Percentiles rank a stretch among this genome's conserved stretches.
Conservation (phyloP, 2,888 invertebrate genomes). For the Aphidius colemani region DNA sequence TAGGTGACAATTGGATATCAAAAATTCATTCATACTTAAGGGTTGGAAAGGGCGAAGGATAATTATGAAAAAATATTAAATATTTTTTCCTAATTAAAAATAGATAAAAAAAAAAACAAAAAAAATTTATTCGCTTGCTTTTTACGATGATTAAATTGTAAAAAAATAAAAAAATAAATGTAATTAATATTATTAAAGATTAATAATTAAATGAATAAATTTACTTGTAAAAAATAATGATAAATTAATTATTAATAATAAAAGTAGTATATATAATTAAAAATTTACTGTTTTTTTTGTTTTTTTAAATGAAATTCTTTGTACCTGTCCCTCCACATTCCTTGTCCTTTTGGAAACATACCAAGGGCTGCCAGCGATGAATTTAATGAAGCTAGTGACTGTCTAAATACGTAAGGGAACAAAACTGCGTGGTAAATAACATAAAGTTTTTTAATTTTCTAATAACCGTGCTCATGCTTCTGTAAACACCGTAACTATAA, state of each 20-base stretch:
- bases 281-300: constrained; percentile 20
- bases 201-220: neutral
- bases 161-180: constrained; percentile 4
- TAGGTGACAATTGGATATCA: constrained; percentile 52
- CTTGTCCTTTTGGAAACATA: constrained; percentile 60
- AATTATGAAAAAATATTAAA: constrained; percentile 34
- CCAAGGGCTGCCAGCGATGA: constrained; percentile 60
- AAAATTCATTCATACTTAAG: constrained; percentile 51
- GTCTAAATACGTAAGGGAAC: constrained; percentile 56
- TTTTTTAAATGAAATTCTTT: constrained; percentile 30
- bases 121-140: too few species aligned
- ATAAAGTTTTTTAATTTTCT: constrained; percentile 37
- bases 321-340: constrained; percentile 63
- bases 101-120: constrained; percentile 11
- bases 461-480: constrained; percentile 52
- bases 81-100: neutral
- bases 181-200: neutral
- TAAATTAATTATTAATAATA: constrained; percentile 27
- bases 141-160: neutral
- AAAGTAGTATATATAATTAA: constrained; percentile 21
- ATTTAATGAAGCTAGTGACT: constrained; percentile 59
- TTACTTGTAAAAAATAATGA: neutral
- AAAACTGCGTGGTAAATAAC: constrained; percentile 55
- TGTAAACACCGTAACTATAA: constrained; percentile 25
- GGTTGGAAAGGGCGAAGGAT: too few species aligned